Conservation (phyloP, 1,140 invertebrate species). For the Psilanteris sp. region DNA sequence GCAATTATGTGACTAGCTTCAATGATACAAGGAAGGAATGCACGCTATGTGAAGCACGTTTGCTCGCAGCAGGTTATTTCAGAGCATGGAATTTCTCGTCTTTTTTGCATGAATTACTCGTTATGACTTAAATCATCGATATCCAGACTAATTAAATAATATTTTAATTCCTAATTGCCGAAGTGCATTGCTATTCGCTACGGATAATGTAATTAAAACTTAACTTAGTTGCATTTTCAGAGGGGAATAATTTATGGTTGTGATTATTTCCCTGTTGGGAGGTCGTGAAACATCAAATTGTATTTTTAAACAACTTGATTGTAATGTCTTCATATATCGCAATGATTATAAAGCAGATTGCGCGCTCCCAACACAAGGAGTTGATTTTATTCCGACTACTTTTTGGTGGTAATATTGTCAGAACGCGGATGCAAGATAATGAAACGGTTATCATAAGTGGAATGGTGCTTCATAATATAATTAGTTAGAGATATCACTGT, state of each 20-base stretch:
- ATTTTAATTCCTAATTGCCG: constrained; percentile 45
- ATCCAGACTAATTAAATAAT: constrained; percentile 55
- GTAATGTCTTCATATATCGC: constrained; percentile 11
- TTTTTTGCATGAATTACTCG: constrained; percentile 21
- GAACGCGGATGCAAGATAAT: too few species aligned
- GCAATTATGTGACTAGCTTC: constrained; percentile 51
- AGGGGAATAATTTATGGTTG: constrained; percentile 19
- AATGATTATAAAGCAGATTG: too few species aligned
- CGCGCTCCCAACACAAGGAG: too few species aligned
- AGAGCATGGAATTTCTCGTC: constrained; percentile 31
- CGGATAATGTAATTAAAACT: constrained; percentile 36
- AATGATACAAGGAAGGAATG: constrained; percentile 53
- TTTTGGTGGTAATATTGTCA: too few species aligned
- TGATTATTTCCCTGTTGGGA: constrained; percentile 17
- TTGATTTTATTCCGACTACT: too few species aligned
- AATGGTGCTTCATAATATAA: too few species aligned
- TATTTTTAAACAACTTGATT: constrained; percentile 11
- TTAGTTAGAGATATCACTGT: too few species aligned
- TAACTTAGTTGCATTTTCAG: constrained; percentile 19
- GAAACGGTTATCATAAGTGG: too few species aligned
- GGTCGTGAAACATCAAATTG: constrained; percentile 33
- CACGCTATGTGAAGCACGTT: constrained; percentile 38
- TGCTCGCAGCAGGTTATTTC: constrained; percentile 52
- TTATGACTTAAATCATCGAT: constrained; percentile 39
- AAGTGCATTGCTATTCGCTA: constrained; percentile 26